Conservation (phyloP, 2,888 invertebrate genomes). For the Liposcelis brunnea region DNA sequence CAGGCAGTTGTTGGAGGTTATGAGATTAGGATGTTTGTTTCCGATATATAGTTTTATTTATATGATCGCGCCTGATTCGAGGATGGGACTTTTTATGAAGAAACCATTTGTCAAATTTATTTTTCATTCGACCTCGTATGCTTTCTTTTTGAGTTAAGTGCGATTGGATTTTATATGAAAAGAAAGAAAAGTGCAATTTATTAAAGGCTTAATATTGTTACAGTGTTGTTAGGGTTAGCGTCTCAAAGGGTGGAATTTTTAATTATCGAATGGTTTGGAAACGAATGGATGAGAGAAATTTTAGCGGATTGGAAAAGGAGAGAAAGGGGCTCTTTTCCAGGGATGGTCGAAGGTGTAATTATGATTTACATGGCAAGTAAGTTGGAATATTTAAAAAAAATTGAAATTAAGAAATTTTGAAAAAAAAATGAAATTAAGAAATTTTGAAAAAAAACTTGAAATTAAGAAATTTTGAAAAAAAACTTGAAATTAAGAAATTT, state of each 20-base stretch:
- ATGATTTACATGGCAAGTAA: slow-evolving; percentile 77
- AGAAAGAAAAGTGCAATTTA: background rate
- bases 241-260: slow-evolving; percentile 81
- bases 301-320: slow-evolving; percentile 59
- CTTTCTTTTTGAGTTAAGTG: slow-evolving; percentile 69
- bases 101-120: slow-evolving; percentile 99
- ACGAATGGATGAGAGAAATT: slow-evolving; percentile 55
- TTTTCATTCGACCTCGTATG: slow-evolving; percentile 89
- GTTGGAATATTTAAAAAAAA: slow-evolving; percentile 20
- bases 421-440: too few relatives aligned
- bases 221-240: slow-evolving; percentile 81
- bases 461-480: too few relatives aligned
- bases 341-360: slow-evolving; percentile 65
- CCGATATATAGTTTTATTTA: slow-evolving; percentile 86
- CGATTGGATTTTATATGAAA: background rate
- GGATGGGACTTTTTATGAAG: slow-evolving; percentile 78
- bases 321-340: slow-evolving; percentile 61
- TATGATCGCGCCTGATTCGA: slow-evolving; percentile 77
- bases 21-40: slow-evolving; percentile 77
- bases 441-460: too few relatives aligned
- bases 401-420: too few relatives aligned
- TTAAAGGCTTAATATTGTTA: too few relatives aligned
- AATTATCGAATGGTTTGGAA: slow-evolving; percentile 59
- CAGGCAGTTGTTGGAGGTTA: slow-evolving; percentile 71
- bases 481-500: too few relatives aligned